Conservation (phyloP, 2,888 invertebrate species). For the Rotaria socialis region DNA sequence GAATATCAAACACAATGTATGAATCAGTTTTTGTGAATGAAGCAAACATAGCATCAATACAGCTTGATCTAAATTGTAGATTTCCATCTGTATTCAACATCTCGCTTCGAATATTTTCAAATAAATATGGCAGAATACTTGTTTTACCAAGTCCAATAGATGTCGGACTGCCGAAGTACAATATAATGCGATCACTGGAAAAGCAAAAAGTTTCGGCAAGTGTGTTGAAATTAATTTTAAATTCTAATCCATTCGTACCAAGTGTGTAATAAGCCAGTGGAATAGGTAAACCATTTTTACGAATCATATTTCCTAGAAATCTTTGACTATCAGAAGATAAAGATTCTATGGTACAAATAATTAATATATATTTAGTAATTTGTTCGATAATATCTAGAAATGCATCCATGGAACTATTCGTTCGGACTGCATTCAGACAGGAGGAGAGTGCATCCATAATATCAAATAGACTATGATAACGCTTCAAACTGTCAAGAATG, state of each 20-base stretch:
- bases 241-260: not conserved
- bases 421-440: rapidly evolving
- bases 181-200: not conserved
- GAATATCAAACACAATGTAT: not conserved
- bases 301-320: not conserved
- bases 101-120: not conserved
- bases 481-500: not conserved
- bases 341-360: not conserved
- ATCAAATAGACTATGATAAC: not conserved
- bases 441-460: not conserved
- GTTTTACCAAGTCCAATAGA: not conserved
- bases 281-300: not conserved
- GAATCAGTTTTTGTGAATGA: not conserved
- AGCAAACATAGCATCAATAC: not conserved
- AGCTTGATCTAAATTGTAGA: not conserved
- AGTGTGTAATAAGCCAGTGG: not conserved
- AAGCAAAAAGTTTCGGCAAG: not conserved
- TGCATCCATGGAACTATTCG: not conserved
- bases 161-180: not conserved
- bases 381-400: not conserved
- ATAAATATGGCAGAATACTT: not conserved
- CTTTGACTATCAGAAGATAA: not conserved
- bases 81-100: not conserved
- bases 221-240: not conserved
- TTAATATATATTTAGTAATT: not conserved